Evolutionary conservation across 2,888 invertebrate species (phyloP).

Genomic region (Exocentrus adspersus): DNA sequence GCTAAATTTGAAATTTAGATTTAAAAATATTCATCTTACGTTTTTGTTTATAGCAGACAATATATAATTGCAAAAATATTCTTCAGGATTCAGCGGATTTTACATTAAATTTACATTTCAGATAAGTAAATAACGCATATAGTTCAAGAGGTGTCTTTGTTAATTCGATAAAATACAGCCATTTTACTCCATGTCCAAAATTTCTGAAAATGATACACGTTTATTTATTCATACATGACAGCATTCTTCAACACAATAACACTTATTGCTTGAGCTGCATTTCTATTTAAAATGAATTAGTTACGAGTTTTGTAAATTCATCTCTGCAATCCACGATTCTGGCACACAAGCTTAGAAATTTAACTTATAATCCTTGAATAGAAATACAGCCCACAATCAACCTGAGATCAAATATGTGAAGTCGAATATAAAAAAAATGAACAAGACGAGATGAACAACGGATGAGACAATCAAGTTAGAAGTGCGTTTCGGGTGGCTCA

Average conservation of each 20-base stretch:
- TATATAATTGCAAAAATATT: conserved; percentile 25
- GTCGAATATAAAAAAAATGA: neutral
- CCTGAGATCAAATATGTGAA: conserved; percentile 22
- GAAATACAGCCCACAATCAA: conserved; percentile 7
- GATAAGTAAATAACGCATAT: conserved; percentile 7
- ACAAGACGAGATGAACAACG: neutral
- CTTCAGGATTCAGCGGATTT: conserved; percentile 18
- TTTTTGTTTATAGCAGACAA: conserved; percentile 22
- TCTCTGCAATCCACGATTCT: too few relatives aligned
- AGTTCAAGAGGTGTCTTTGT: neutral
- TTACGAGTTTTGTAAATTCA: neutral
- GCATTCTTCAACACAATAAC: neutral
- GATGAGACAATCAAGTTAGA: conserved; percentile 46
- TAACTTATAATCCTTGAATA: neutral
- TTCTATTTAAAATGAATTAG: neutral
- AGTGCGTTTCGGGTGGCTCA: conserved; percentile 64
- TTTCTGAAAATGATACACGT: conserved; percentile 1
- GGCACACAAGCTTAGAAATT: too few relatives aligned
- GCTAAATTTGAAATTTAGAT: conserved; percentile 10
- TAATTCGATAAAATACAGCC: conserved; percentile 31
- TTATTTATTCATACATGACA: neutral
- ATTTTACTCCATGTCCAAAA: conserved; percentile 16
- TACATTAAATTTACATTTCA: conserved; percentile 6
- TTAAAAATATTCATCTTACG: conserved; percentile 20
- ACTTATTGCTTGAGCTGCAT: neutral